Base-by-base conservation (phyloP, 2,113 vertebrate species). In the Ctenomys sociabilis region DNA sequence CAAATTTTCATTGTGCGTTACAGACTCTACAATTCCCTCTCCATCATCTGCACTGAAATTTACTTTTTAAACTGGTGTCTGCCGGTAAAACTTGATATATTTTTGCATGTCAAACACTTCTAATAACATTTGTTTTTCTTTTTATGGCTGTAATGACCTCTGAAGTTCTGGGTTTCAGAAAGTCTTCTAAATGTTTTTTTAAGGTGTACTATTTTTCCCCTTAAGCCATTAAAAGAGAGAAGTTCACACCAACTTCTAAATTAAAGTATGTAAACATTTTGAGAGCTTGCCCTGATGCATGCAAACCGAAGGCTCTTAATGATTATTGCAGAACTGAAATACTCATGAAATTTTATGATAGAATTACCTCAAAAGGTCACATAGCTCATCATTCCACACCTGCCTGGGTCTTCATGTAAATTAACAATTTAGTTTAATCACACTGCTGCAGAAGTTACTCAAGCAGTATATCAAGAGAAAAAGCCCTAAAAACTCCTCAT, bases 31-130 rank as follows among this genome's bases (percentile, higher is more conserved):
- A 59, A 80, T 30, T 61, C 80, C 77, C 85, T 81, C 70, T 40
- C 49, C 32, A 43, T 88, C 57, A 63, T 61, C 35, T 85, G 16
- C n/a, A 83, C 70, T 91, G 19, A 22, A 90, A 2, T 94, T 87
- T 95, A 3, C 7, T 75, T 92, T 85, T 61, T 59, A 82, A 95
- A 73, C 4, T 82, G 12, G 1, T 75, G 7, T 94, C 49, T 35
- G 5, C 45, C 32, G 81, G 43, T 84, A n/a, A 83, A 54, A 3
- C 22, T 92, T 81, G 85, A 24, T 75, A 70, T 88, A 85, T 78
- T 93, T 94, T 91, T 83, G 8, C 24, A 78, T 83, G 16, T 13
- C 43, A 87, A 70, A 24, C 21, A 30, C 63, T 90, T 87, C 91
- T 90, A 77, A 61, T 57, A 68, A 26, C 17, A 6, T 64, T 2